Percentiles rank a stretch among this genome's conserved stretches.
Evolutionary conservation across 92 coral and sea anemone species (phyloP).

Genomic region (Zoanthus gigantus): DNA sequence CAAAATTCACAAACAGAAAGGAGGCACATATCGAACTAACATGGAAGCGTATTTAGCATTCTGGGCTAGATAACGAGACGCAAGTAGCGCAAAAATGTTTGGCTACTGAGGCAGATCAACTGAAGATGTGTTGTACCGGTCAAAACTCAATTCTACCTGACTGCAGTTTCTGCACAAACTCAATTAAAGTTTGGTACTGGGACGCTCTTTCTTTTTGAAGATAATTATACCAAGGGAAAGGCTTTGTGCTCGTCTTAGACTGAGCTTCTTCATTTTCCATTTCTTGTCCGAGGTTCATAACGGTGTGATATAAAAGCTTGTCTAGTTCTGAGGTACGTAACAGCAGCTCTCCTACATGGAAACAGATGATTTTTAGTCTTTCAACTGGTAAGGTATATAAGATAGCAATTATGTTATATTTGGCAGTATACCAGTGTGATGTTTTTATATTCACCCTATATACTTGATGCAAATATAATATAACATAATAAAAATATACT

Average conservation of each 20-base stretch:
- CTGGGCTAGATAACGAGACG: no score
- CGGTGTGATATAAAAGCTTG: slow-evolving; percentile 65
- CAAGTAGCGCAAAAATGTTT: no score
- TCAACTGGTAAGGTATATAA: neutral
- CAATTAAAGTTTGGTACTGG: slow-evolving; percentile 78
- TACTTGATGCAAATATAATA: no score
- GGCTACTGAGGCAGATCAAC: no score
- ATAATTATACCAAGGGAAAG: slow-evolving; percentile 91
- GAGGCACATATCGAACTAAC: no score
- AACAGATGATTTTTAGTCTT: neutral
- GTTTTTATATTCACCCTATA: no score
- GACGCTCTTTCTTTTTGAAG: slow-evolving; percentile 89
- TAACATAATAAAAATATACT: no score
- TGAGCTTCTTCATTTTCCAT: slow-evolving; percentile 48
- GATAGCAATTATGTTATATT: neutral
- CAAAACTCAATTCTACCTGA: slow-evolving; percentile 63
- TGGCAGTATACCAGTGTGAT: neutral
- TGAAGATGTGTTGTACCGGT: neutral
- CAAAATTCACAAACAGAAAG: no score
- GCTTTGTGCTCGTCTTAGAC: slow-evolving; percentile 50
- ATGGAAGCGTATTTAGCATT: no score
- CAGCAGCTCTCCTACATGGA: slow-evolving; percentile 80
- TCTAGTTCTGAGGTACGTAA: slow-evolving; percentile 78
- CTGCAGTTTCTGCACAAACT: slow-evolving; percentile 86
- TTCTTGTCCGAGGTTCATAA: slow-evolving; percentile 69